phyloP scores from a whole-genome alignment of 2,888 invertebrate genomes.

The Drosophila nr. perissopoda region DNA sequence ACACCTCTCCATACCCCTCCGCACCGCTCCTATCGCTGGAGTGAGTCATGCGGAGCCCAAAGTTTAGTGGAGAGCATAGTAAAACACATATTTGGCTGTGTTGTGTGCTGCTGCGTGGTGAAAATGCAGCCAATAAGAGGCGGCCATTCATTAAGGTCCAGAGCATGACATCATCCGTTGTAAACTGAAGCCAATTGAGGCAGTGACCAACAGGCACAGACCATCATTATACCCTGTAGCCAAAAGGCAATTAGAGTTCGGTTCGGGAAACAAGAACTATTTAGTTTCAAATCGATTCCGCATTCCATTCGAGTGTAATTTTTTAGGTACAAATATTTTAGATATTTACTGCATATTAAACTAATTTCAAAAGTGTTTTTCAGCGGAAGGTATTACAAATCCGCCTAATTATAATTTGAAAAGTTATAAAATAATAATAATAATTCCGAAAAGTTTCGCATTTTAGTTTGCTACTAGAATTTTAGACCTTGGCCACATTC shows the following conservation, averaged over 20 bases:
- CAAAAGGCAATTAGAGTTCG: neutral
- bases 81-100: conserved; percentile 30
- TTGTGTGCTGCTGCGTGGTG: conserved; percentile 17
- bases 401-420: too few relatives aligned
- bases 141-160: conserved; percentile 43
- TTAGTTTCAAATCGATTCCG: neutral
- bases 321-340: neutral
- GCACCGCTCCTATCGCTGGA: neutral
- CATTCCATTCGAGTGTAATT: neutral
- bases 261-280: neutral
- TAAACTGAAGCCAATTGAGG: conserved; percentile 7
- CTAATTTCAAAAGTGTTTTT: neutral
- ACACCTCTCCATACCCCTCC: neutral
- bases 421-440: too few relatives aligned
- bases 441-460: neutral
- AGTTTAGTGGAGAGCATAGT: conserved; percentile 16
- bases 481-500: neutral
- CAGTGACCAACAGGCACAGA: conserved; percentile 3
- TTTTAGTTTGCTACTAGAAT: neutral
- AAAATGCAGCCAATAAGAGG: conserved; percentile 41
- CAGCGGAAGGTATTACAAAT: neutral
- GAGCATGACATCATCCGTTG: conserved; percentile 67
- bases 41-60: conserved; percentile 45
- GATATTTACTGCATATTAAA: neutral
- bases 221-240: conserved; percentile 1